Evolutionary conservation across 2,888 invertebrate genomes (phyloP), one percentile per base, ranked within the genome.

Genomic region (Nemoura dubitans): DNA sequence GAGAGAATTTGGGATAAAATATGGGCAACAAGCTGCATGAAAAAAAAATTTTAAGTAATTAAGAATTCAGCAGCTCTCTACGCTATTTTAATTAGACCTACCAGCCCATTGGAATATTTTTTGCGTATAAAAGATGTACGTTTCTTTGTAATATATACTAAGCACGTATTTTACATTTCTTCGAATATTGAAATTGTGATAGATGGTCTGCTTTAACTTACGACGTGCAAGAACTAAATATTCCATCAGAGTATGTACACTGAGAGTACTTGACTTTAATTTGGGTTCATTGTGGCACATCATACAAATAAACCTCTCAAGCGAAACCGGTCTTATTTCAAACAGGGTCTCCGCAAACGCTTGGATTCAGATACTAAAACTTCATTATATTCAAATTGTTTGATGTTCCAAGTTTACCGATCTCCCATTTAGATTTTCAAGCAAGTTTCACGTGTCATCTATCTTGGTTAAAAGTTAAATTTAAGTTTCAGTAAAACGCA

Each of bases 301-400:
- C 59, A 59, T 16, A 59, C 21, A 59, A 59, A 59, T 59, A 59
- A 59, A 59, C 59, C 59, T 21, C 59, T 59, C 59, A 2, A 21
- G 59, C 59, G 59, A 21, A 59, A 59, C 16, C 16, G 59, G 21
- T 59, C 14, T 59, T 59, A 59, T 59, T 59, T 21, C 59, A 10
- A 59, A 59, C 59, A 16, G 21, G 21, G 2, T 10, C 59, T 2
- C 59, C 21, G 59, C 21, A 14, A 59, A 59, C 59, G 59, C 59
- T 21, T 10, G 59, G 21, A 59, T 59, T 59, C 21, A 59, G 1
- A 21, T 21, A 21, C 59, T 59, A 59, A 59, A 59, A 59, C 59
- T 59, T 59, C 59, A 59, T 59, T 59, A 59, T 59, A 59, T 59
- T 59, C 59, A 59, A 59, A 59, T 59, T 59, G 59, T 59, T 59